Evolutionary conservation across 2,888 invertebrate species (phyloP).

Genomic region (Brenthis hecate): DNA sequence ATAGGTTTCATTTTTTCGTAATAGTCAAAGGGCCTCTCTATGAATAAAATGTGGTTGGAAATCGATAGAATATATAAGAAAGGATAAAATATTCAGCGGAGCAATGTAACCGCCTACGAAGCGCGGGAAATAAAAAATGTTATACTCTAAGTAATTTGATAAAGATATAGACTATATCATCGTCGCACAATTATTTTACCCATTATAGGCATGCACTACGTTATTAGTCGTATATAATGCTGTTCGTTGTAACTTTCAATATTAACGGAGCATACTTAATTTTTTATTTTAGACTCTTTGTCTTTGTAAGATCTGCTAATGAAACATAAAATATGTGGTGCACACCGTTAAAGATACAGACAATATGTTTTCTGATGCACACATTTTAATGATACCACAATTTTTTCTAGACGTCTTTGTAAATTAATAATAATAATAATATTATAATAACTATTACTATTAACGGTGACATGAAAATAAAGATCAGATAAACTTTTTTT

Average conservation of each 20-base stretch:
- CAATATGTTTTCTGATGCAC: conserved; percentile 5
- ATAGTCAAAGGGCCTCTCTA: conserved; percentile 13
- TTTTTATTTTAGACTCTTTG: neutral
- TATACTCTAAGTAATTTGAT: conserved; percentile 15
- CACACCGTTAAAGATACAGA: conserved; percentile 7
- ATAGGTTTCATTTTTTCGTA: conserved; percentile 24
- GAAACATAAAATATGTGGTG: conserved; percentile 11
- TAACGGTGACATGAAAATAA: neutral
- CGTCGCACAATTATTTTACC: neutral
- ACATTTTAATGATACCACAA: conserved; percentile 5
- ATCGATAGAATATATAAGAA: conserved; percentile 28
- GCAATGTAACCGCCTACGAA: conserved; percentile 16
- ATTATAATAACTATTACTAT: too few relatives aligned
- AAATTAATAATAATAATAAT: neutral
- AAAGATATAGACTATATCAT: conserved; percentile 6
- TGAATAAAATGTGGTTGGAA: conserved; percentile 17
- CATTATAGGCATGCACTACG: neutral
- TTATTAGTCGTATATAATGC: neutral
- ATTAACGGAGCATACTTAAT: neutral
- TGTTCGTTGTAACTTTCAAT: neutral
- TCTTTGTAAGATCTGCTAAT: neutral
- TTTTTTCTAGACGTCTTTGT: neutral
- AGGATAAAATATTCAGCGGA: conserved; percentile 27
- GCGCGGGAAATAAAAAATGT: conserved; percentile 22
- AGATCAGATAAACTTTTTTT: neutral